A percentile compares a stretch with the other conserved stretches of the same genome.
These are phyloP conservation scores for Leptestheria dahalacensis DNA, from an alignment of 1,140 invertebrate species.

Conservation along the genomic window DNA sequence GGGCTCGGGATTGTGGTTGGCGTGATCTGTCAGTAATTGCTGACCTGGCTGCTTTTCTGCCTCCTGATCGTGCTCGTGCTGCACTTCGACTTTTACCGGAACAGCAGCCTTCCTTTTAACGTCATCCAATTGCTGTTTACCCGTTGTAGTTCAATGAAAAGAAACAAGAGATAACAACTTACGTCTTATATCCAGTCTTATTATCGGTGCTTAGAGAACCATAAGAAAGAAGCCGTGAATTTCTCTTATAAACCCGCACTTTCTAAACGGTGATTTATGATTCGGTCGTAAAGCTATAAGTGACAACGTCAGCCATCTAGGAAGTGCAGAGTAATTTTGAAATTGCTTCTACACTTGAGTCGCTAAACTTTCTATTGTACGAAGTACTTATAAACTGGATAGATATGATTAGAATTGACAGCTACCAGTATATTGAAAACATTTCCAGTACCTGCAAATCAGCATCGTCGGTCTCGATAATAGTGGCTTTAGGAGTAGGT, in stretches of 20 bases:
- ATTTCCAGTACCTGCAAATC: conserved; percentile 4
- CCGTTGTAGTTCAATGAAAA: not conserved
- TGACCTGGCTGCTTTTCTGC: not conserved
- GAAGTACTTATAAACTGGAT: too few relatives aligned
- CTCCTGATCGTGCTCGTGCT: not conserved
- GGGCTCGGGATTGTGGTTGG: not conserved
- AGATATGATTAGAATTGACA: too few relatives aligned
- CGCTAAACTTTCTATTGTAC: too few relatives aligned
- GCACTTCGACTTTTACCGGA: not conserved
- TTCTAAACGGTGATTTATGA: not conserved
- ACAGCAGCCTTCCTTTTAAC: not conserved
- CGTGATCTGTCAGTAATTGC: not conserved
- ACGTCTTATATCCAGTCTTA: too few relatives aligned
- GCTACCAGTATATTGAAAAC: too few relatives aligned
- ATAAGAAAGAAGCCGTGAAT: too few relatives aligned
- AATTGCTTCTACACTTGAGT: too few relatives aligned
- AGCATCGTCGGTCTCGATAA: not conserved
- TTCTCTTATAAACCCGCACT: too few relatives aligned
- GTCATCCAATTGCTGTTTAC: not conserved
- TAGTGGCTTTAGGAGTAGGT: conserved; percentile 4
- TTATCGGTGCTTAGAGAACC: too few relatives aligned
- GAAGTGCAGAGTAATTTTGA: too few relatives aligned
- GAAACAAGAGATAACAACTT: not conserved
- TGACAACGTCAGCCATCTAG: too few relatives aligned
- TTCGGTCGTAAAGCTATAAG: too few relatives aligned